Percentiles rank a stretch among this genome's conserved stretches.
These are phyloP conservation scores for Megamerina dolium DNA, from an alignment of 2,888 invertebrate species.

Conservation along the genomic window DNA sequence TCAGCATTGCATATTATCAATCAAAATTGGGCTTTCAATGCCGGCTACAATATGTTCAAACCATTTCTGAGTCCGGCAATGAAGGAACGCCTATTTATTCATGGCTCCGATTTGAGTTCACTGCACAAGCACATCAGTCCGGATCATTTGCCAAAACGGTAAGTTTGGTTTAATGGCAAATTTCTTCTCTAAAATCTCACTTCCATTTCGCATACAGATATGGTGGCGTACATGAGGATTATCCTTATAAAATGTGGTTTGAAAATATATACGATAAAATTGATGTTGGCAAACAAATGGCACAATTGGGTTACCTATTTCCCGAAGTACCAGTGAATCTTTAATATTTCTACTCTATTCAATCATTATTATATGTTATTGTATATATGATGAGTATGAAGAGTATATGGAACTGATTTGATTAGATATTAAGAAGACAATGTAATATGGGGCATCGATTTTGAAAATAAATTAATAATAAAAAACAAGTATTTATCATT, in stretches of 20 bases:
- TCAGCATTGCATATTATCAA: conserved; percentile 72
- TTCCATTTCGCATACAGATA: conserved; percentile 29
- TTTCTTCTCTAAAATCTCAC: background rate
- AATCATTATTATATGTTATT: no score
- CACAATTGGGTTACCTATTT: conserved; percentile 53
- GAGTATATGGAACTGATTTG: background rate
- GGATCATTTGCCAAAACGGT: conserved; percentile 61
- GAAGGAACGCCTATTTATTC: conserved; percentile 56
- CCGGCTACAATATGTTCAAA: conserved; percentile 71
- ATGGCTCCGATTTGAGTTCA: conserved; percentile 66
- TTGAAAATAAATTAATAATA: background rate
- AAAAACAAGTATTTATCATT: background rate
- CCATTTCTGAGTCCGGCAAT: conserved; percentile 65
- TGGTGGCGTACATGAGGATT: conserved; percentile 59
- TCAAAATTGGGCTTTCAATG: conserved; percentile 76
- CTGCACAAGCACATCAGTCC: conserved; percentile 69
- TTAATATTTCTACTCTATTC: no score
- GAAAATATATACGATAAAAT: conserved; percentile 56
- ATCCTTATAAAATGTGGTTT: conserved; percentile 69
- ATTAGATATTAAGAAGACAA: background rate
- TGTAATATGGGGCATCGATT: background rate
- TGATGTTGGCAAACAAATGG: conserved; percentile 58
- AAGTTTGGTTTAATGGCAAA: conserved; percentile 1
- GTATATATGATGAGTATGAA: no score
- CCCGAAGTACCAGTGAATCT: no score